A percentile compares a stretch with the other conserved stretches of the same genome.
phyloP scores from a whole-genome alignment of 2,113 vertebrate genomes.

The Empidonax traillii region DNA sequence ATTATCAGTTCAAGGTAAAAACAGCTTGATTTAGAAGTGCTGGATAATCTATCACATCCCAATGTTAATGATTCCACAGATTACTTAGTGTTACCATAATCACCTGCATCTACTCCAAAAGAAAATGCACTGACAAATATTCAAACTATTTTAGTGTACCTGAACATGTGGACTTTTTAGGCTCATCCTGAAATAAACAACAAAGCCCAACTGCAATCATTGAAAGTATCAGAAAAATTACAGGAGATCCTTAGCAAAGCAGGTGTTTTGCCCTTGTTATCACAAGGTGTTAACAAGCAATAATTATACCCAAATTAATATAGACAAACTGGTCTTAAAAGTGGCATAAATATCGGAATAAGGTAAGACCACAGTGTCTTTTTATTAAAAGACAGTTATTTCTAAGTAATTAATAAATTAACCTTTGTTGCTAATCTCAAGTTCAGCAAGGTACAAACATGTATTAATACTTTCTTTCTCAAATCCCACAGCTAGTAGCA shows the following conservation, averaged over 20 bases:
- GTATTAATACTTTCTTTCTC: background rate
- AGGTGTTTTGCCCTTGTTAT: background rate
- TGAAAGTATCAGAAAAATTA: background rate
- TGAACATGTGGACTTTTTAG: background rate
- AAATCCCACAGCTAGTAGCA: background rate
- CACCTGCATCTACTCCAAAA: background rate
- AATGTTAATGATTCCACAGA: background rate
- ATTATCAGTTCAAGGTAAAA: background rate
- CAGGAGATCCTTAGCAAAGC: background rate
- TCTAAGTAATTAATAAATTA: background rate
- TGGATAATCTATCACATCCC: background rate
- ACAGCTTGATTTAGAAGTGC: background rate
- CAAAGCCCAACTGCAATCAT: background rate
- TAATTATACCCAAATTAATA: background rate
- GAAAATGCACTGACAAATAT: background rate
- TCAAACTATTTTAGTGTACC: background rate
- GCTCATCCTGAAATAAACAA: background rate
- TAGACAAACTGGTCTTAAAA: background rate
- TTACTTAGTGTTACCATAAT: background rate
- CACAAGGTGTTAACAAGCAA: background rate
- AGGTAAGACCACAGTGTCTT: background rate
- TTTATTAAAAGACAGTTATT: background rate
- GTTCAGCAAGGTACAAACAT: background rate
- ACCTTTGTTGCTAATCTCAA: background rate
- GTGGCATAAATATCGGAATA: background rate